Base-by-base conservation (phyloP, 1,140 invertebrate genomes). In the Pachypsylla venusta region DNA sequence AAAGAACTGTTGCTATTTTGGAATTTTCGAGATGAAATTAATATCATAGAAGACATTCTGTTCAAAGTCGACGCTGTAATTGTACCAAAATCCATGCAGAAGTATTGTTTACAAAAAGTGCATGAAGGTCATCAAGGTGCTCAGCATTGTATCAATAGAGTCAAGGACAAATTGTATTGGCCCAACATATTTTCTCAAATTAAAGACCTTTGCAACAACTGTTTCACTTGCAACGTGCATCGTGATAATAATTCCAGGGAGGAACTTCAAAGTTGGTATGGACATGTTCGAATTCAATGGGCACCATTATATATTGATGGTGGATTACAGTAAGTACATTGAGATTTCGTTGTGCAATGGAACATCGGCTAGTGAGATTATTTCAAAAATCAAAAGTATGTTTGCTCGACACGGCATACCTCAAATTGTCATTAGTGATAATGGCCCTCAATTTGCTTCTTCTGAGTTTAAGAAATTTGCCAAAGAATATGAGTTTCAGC, bases 151-250 rank as follows among this genome's bases (percentile, higher is more conserved):
- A 14, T 25, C 14, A 25, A 14, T 25, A 4, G 20, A 22, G 12
- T 56, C 24, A 22, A 10, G 24, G 13, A 14, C 25, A 25, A 56
- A 25, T 10, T 13, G 24, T 22, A 10, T n/a, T 24, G n/a, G n/a
- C 54, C n/a, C 5, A 25, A n/a, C 30, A 35, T 35, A 7, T 35
- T 10, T 35, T 35, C 30, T 35, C 30, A 35, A 35, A 35, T 68
- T 13, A 67, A 65, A 22, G 64, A 72, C 53, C 61, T 68, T n/a
- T 64, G 76, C 19, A 57, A 70, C 16, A 20, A 61, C 14, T 68
- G 60, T 64, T 65, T 61, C 26, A 62, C 59, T 27, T 48, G 61
- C 54, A 65, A 62, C 61, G 68, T 70, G 63, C 60, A 69, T 61
- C 59, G 68, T 25, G 69, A 64, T 61, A 60, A 28, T 22, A 35